Base-by-base conservation (phyloP, 2,113 vertebrate species). In the Oenanthe melanoleuca region DNA sequence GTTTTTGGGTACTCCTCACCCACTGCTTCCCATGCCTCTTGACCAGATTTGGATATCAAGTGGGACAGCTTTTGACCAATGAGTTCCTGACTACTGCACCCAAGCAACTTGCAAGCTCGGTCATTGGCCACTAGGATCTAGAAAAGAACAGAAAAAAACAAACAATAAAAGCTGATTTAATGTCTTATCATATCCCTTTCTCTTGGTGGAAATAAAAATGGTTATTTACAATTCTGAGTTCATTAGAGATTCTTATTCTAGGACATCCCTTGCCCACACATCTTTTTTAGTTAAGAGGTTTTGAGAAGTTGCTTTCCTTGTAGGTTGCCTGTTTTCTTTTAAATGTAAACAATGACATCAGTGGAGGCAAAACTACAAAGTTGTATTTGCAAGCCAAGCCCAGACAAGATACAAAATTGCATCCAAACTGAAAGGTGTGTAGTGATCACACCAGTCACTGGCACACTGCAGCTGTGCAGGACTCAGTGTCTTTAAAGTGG, bases 41-140 rank as follows among this genome's bases (percentile, higher is more conserved):
- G 98, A 53, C 92, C 98, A 12, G 98, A 97, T 96, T 98, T 98
- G 93, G 98, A 98, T 74, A 99, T 97, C 19, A 99, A 66, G 42
- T 55, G 80, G 5, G 97, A 97, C 59, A 99, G 96, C 70, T 97
- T 98, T 96, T 97, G 98, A 44, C 99, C 99, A 71, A 98, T 98
- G 82, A 99, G 91, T 22, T 98, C 98, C 28, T 96, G 83, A 63
- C 97, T 93, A 26, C 97, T 98, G 73, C 97, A 98, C 40, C 98
- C 98, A 96, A 99, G 98, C 64, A 99, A 96, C 65, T 97, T 98
- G 96, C 98, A 98, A 15, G 99, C 99, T 95, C 97, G 97, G 74
- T 99, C 98, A 61, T 99, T 99, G 80, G 98, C 98, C 80, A 99
- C 98, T 33, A 99, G 89, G 95, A 99, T 98, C 99, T 99, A 82